Evolutionary conservation across 2,797 vertebrate species (phyloP).

Genomic region (Lacerta bilineata): DNA sequence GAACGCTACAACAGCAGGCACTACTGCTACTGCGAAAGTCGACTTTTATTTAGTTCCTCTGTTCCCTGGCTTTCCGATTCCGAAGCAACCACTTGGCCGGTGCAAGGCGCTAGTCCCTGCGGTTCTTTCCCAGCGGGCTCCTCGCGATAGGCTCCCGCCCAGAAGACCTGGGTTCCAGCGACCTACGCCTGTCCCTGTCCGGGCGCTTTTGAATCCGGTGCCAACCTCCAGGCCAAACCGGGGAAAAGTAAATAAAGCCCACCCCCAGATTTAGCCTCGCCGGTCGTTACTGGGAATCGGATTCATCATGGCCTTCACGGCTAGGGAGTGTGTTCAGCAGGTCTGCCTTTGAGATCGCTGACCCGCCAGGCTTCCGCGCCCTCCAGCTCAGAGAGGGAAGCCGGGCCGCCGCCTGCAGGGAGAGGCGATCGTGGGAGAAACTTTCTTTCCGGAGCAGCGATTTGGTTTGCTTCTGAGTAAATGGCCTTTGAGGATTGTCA

Average conservation of each 20-base stretch:
- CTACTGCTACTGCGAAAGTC: not conserved
- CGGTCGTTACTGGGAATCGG: too few relatives aligned
- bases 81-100: too few relatives aligned
- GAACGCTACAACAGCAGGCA: not conserved
- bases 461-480: not conserved
- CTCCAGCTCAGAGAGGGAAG: not conserved
- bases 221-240: too few relatives aligned
- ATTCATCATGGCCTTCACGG: not conserved
- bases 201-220: not conserved
- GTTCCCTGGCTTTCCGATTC: not conserved
- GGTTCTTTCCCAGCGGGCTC: not conserved
- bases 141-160: not conserved
- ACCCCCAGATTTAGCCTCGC: not conserved
- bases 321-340: not conserved
- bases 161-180: slow-evolving; percentile 4
- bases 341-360: not conserved
- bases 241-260: not conserved
- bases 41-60: not conserved
- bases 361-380: not conserved
- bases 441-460: not conserved
- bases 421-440: not conserved
- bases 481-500: too few relatives aligned
- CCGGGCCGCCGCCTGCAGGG: not conserved
- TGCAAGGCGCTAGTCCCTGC: not conserved
- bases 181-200: not conserved